Conservation (phyloP, 1,140 invertebrate genomes). For the Saccostrea echinata region DNA sequence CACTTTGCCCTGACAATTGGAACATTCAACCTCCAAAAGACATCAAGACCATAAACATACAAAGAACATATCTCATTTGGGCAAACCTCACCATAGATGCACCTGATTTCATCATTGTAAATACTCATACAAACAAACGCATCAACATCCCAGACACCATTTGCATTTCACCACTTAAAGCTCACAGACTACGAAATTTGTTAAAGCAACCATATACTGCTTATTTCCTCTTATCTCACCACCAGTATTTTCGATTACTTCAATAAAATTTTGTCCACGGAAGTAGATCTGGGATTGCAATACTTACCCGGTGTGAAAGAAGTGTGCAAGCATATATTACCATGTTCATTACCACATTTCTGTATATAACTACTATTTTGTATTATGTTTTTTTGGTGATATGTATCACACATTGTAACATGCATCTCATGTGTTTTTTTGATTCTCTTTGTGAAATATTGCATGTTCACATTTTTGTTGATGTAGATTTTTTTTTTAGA, state of each 20-base stretch:
- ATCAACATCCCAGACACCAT: too few relatives aligned
- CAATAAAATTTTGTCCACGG: too few relatives aligned
- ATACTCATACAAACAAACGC: too few relatives aligned
- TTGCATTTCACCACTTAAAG: too few relatives aligned
- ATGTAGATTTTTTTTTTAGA: background rate
- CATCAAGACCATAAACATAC: background rate
- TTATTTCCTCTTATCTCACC: too few relatives aligned
- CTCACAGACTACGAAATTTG: too few relatives aligned
- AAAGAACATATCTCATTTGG: slow-evolving; percentile 18
- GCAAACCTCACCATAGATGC: slow-evolving; percentile 13
- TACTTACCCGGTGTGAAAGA: background rate
- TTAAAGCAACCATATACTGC: too few relatives aligned
- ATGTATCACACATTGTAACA: background rate
- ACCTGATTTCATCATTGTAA: too few relatives aligned
- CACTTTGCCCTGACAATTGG: background rate
- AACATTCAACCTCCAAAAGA: slow-evolving; percentile 32
- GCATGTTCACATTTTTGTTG: background rate
- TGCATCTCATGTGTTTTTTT: background rate
- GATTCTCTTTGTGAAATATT: background rate
- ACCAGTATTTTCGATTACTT: too few relatives aligned
- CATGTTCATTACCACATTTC: background rate
- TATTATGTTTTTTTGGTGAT: background rate
- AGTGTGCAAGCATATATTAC: background rate
- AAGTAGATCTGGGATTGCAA: background rate
- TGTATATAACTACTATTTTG: background rate